These are phyloP conservation scores for Lipotes vexillifer DNA, from an alignment of 2,113 vertebrate genomes.

Conservation along the genomic window DNA sequence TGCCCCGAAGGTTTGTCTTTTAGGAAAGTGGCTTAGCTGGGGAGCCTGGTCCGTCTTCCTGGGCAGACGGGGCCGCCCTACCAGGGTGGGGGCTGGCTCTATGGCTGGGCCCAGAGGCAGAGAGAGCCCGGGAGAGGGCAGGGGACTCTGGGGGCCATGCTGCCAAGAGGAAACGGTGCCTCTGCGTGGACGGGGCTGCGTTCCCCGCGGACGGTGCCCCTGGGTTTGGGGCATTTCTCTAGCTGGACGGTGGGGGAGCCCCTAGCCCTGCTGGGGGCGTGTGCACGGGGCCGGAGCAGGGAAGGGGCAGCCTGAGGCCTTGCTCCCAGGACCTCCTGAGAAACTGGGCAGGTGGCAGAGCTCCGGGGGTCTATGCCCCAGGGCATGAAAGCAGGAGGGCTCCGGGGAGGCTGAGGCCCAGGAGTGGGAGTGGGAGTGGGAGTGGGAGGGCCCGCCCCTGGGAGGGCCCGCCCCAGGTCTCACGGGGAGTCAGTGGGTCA, in stretches of 20 bases:
- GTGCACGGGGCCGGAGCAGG: fast-evolving
- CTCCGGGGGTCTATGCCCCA: background rate
- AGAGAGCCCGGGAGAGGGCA: background rate
- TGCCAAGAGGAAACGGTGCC: background rate
- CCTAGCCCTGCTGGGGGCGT: background rate
- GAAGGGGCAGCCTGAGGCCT: background rate
- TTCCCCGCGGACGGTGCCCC: fast-evolving
- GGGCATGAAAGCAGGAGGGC: background rate
- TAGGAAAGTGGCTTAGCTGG: background rate
- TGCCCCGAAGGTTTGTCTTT: background rate
- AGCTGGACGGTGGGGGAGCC: background rate
- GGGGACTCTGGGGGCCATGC: background rate
- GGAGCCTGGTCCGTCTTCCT: background rate
- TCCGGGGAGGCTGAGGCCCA: background rate
- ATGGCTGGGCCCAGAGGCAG: background rate
- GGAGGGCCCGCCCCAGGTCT: background rate
- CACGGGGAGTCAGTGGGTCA: fast-evolving
- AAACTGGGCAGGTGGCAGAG: too few species aligned
- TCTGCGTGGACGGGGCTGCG: fast-evolving
- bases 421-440: too few species aligned
- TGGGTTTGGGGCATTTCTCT: background rate
- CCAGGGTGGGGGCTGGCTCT: background rate
- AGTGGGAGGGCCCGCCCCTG: background rate
- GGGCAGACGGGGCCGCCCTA: background rate
- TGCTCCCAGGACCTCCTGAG: background rate